Evolutionary conservation across 2,888 invertebrate species (phyloP), one percentile per base, ranked within the genome.

Genomic region (Drosophila diplacantha): DNA sequence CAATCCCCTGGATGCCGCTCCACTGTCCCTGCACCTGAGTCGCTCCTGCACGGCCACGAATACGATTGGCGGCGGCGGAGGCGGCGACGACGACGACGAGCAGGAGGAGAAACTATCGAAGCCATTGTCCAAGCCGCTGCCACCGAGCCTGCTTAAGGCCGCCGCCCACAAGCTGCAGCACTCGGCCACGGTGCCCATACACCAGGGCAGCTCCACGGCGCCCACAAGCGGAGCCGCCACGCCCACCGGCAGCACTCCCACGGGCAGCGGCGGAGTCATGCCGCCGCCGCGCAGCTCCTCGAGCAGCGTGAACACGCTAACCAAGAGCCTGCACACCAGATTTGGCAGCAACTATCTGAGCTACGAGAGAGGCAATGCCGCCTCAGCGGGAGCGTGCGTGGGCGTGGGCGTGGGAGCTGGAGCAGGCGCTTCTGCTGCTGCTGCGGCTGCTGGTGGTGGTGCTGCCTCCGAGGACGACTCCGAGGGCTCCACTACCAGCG

Each of bases 401-500:
- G 29, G 29, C 12, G 9, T 5, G 26, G 29, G 29, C 7, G 11
- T 5, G 3, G 44, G 4, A 16, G 24, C 35, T 5, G 18, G 11
- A 11, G 37, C 24, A 3, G 46, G 37, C 6, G 26, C 50, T 2
- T 18, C 50, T 12, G 0, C 26, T 1, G 22, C 22, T 9, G 7
- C 26, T 1, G 22, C 22, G 5, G 5, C 5, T 5, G 37, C 18
- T 12, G 47, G 8, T 2, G 58, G 59, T 3, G 65, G 51, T 3
- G 81, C 54, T 12, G 82, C 68, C 6, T 85, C 85, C 11, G 85
- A 86, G 41, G 88, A 88, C 57, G 88, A 88, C 69, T 88, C 88
- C 1, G 87, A 87, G 69, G 87, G 87, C 12, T 87, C 87, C 2
- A 88, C 88, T 11, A 88, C 88, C 24, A 88, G 88, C 22, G 88